Base-by-base conservation (phyloP, 2,113 vertebrate species). In the Plectropomus leopardus region DNA sequence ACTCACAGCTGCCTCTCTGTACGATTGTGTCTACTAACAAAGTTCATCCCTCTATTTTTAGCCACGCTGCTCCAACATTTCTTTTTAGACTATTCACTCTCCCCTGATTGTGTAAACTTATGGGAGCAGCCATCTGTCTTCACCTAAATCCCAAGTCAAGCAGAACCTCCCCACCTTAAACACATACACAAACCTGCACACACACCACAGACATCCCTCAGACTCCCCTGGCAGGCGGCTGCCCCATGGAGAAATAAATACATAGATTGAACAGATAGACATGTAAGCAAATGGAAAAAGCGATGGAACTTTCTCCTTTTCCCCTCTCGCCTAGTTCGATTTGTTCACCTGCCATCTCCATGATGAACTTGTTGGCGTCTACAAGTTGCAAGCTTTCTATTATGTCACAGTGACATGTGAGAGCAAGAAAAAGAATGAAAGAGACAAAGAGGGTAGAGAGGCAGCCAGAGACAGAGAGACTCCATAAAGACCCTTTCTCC, bases 171-270 rank as follows among this genome's bases (percentile, higher is more conserved):
- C 63, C 3, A 53, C 77, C 72, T 87, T 84, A 85, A 86, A 91
- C 55, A 89, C 73, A 86, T 65, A 86, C 83, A 87, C 84, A 87
- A 77, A 92, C 68, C 58, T 75, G 59, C 69, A 83, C 51, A 83
- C 72, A 80, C 67, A 72, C 69, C 64, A 57, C 65, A 86, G 65
- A 79, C 79, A 85, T 85, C 84, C 44, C 44, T 74, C 61, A 78
- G 68, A 82, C 79, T 77, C 55, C 36, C 17, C 23, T 68, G 58
- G 55, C 82, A 83, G 76, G 78, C 32, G 0, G 67, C 61, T 80
- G 58, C 34, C 67, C 30, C 17, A 30, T 53, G 47, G 54, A 83
- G 66, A 86, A 87, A 90, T 77, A 86, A 86, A 90, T 59, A 89
- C 60, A 88, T 45, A 26, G 57, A 83, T 69, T 30, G 30, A 66